phyloP scores from a whole-genome alignment of 2,113 vertebrate genomes.

The Todiramphus chloris region DNA sequence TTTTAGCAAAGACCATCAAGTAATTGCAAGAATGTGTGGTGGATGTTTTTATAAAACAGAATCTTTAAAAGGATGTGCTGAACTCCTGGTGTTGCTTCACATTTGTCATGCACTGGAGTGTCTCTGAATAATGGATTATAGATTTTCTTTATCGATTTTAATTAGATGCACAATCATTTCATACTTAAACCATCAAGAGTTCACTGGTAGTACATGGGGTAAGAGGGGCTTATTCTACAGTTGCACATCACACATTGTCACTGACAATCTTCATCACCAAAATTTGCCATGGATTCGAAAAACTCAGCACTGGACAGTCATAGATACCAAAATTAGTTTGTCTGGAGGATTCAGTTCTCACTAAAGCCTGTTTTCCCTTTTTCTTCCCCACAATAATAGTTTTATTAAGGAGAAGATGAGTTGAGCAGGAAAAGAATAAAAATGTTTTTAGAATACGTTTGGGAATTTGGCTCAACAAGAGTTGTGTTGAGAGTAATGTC shows the following conservation, averaged over 20 bases:
- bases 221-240: background rate
- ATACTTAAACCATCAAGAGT: background rate
- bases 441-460: background rate
- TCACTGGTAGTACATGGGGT: background rate
- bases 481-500: background rate
- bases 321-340: background rate
- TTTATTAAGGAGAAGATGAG: background rate
- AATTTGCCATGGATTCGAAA: background rate
- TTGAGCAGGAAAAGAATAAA: background rate
- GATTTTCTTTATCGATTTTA: background rate
- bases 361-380: background rate
- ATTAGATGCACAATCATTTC: background rate
- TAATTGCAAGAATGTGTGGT: constrained; percentile 12
- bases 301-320: background rate
- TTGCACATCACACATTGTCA: background rate
- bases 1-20: constrained; percentile 39
- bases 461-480: background rate
- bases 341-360: background rate
- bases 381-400: background rate
- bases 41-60: constrained; percentile 18
- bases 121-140: background rate
- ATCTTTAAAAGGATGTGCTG: background rate
- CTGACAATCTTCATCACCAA: background rate
- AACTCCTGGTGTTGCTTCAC: background rate
- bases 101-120: background rate